Conservation (phyloP, 2,888 invertebrate species). For the Notodromas monacha region DNA sequence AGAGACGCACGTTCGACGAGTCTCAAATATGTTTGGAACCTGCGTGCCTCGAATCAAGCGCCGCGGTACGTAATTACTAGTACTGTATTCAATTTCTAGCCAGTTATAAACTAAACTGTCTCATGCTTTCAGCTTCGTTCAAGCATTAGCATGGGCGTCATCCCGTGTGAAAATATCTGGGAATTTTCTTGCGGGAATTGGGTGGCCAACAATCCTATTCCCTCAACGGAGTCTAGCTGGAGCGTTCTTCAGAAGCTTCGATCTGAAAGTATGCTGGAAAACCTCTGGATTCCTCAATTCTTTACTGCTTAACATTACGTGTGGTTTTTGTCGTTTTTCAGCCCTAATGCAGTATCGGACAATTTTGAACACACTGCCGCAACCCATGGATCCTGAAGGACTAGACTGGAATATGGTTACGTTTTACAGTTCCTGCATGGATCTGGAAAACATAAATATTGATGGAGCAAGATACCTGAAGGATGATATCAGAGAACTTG, state of each 20-base stretch:
- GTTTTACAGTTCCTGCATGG: constrained; percentile 24
- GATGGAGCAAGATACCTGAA: constrained; percentile 18
- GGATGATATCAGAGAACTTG: constrained; percentile 19
- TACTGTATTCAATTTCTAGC: no score
- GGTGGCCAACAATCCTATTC: constrained; percentile 17
- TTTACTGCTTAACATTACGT: no score
- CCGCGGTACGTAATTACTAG: no score
- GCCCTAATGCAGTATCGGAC: constrained; percentile 18
- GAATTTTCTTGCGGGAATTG: constrained; percentile 22
- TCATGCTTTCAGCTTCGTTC: no score
- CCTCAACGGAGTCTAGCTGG: constrained; percentile 19
- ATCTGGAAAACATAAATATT: constrained; percentile 18
- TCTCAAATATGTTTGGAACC: no score
- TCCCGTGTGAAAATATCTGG: constrained; percentile 22
- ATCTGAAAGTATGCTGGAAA: constrained; percentile 18
- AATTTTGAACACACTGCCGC: constrained; percentile 19
- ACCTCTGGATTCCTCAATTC: no score
- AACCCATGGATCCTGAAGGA: constrained; percentile 15
- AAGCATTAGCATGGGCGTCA: no score
- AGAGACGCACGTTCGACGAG: no score
- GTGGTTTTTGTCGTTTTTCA: no score
- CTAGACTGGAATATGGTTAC: constrained; percentile 24
- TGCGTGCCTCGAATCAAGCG: no score
- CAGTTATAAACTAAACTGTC: no score
- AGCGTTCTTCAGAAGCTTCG: constrained; percentile 17